Evolutionary conservation across 2,888 invertebrate species (phyloP), one percentile per base, ranked within the genome.

Genomic region (Chorisops tibialis): DNA sequence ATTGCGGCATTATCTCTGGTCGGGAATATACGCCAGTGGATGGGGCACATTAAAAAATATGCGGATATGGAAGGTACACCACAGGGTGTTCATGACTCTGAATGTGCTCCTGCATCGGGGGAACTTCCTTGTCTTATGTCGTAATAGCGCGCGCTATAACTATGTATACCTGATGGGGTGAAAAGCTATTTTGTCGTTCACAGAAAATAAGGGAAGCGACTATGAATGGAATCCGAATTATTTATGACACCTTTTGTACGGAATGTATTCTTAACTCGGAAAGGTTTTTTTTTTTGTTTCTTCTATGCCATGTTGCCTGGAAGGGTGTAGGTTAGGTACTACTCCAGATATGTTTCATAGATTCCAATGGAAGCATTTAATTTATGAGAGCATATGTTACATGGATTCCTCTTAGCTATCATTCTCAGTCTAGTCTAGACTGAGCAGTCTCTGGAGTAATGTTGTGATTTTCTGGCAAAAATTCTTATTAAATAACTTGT

Each of bases 171-270:
- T 48, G 59, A 59, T 48, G 39, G 59, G 59, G 59, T 58, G 58
- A 58, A 58, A 58, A 58, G 58, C 58, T 58, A 43, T 58, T 58
- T 59, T 45, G 48, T 59, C 48, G 59, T 38, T n/a, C 45, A 30
- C 7, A 16, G 38, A 43, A 11, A n/a, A 35, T 14, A 41, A 11
- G 1, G 41, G 47, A 37, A 21, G 19, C 16, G 45, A 35, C 35
- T n/a, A 60, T 50, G 59, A 41, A 48, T 49, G 59, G 62, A 59
- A 51, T 59, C 51, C 59, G 59, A 62, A 62, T 62, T 62, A 62
- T 62, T 58, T 62, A 62, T 62, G 59, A 45, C 58, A 50, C 58
- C 62, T 62, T 62, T 58, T 48, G 59, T 49, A 48, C 35, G 48
- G 48, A 59, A 59, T 59, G n/a, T n/a, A 37, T 59, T 39, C 59